These are phyloP conservation scores for Philaethria dido DNA, from an alignment of 2,888 invertebrate species.

Conservation along the genomic window DNA sequence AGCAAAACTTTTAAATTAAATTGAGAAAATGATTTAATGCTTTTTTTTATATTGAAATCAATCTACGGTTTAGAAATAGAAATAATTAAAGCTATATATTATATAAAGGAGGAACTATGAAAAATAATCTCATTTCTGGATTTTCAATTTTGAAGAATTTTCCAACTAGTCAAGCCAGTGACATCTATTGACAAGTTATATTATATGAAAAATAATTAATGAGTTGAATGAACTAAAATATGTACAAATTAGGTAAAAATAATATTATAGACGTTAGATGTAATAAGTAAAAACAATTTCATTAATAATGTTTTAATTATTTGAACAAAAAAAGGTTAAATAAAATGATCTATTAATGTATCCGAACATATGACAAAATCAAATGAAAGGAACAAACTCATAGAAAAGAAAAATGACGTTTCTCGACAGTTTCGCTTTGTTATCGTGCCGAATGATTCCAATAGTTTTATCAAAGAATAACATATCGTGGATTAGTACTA, in stretches of 20 bases:
- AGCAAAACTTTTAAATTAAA: too few species aligned
- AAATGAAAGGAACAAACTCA: conserved; percentile 37
- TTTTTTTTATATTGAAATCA: too few species aligned
- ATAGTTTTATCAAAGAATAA: conserved; percentile 64
- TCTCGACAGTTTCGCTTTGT: conserved; percentile 75
- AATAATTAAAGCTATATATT: too few species aligned
- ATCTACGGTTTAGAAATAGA: too few species aligned
- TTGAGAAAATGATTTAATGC: too few species aligned
- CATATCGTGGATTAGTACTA: conserved; percentile 66
- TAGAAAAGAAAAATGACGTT: conserved; percentile 70
- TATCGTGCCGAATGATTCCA: conserved; percentile 76
- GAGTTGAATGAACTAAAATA: neutral
- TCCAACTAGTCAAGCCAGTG: neutral
- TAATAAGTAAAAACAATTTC: neutral
- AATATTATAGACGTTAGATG: neutral
- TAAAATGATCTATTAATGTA: conserved; percentile 1
- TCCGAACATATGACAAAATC: conserved; percentile 28
- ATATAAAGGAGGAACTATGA: too few species aligned
- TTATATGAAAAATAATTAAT: neutral
- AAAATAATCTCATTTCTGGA: too few species aligned
- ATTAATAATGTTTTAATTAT: neutral
- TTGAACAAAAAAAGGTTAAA: neutral
- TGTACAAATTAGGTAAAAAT: neutral
- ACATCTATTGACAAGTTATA: neutral
- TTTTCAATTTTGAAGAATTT: too few species aligned